Percentiles rank a stretch among this genome's conserved stretches.
phyloP scores from a whole-genome alignment of 2,797 vertebrate species.

The Antennarius maculatus region DNA sequence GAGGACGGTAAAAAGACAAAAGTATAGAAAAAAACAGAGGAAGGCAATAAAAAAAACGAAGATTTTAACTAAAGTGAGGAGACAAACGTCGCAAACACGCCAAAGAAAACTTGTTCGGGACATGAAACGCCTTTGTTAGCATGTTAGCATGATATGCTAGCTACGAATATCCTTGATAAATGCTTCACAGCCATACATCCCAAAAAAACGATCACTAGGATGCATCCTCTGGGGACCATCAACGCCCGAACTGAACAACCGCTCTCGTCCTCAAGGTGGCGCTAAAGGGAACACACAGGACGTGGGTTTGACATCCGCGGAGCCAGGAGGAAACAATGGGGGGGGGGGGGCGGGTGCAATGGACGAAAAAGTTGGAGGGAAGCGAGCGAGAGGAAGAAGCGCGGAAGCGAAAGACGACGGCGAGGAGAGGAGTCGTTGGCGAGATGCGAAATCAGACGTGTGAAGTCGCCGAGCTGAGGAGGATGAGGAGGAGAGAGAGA shows the following conservation, averaged over 20 bases:
- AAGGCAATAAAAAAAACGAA: neutral
- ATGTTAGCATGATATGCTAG: neutral
- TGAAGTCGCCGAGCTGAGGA: constrained; percentile 19
- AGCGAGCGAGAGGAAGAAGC: neutral
- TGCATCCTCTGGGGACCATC: too few relatives aligned
- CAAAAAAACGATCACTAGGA: too few relatives aligned
- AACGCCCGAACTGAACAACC: too few relatives aligned
- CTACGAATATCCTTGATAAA: neutral
- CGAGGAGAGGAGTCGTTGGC: neutral
- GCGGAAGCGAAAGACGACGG: constrained; percentile 2
- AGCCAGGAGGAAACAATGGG: too few relatives aligned
- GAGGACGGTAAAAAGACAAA: constrained; percentile 9
- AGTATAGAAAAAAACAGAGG: neutral
- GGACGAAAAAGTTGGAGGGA: neutral
- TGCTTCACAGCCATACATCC: too few relatives aligned
- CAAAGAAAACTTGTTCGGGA: neutral
- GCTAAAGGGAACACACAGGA: too few relatives aligned
- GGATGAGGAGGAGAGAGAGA: constrained; percentile 12
- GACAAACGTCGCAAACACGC: neutral
- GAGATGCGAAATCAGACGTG: constrained; percentile 36
- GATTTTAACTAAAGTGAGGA: neutral
- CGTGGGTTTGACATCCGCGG: too few relatives aligned
- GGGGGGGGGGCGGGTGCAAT: too few relatives aligned
- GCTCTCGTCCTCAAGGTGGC: too few relatives aligned
- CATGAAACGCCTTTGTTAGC: too few relatives aligned